Evolutionary conservation across 2,113 vertebrate species (phyloP), one percentile per base, ranked within the genome.

Genomic region (Nesoenas mayeri): DNA sequence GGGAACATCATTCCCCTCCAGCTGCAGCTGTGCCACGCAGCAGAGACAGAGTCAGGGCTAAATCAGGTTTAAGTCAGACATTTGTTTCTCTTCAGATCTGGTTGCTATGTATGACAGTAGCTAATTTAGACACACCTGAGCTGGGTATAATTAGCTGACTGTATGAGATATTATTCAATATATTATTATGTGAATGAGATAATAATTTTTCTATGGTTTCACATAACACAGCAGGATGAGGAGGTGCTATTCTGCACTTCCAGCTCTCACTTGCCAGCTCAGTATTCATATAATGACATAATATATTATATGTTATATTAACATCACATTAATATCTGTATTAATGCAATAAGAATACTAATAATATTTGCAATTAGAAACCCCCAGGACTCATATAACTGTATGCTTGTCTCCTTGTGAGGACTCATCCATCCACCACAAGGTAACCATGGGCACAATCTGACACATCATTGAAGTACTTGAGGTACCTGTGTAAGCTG

Each of bases 121-220:
- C 50, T 91, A 54, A 91, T 92, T 95, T 85, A 93, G 67, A 74
- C 70, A 62, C 44, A 91, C 75, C 67, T 91, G 72, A 80, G 64
- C 51, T 48, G 22, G 38, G 65, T 79, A 61, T 82, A 94, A 96
- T 90, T 89, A 95, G 62, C 79, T 66, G 60, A 73, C 75, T 21
- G 11, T 29, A 73, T 40, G 50, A 93, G 38, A 85, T 90, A 75
- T 69, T 94, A 69, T 79, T 94, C 44, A 72, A 89, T 79, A 74
- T 70, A 74, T 88, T 93, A 89, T 89, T 79, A 88, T 57, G 62
- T 79, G 88, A 94, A 88, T 61, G 56, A 86, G 64, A 85, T 53
- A 69, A 88, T 70, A 62, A 87, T 72, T 95, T 92, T 94, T 57
- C 38, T 81, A 32, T 61, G 53, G 38, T 61, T 56, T 93, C 92